Percentiles rank a stretch among this genome's conserved stretches.
Evolutionary conservation across 2,113 vertebrate species (phyloP).

Genomic region (Plecturocebus donacophilus): DNA sequence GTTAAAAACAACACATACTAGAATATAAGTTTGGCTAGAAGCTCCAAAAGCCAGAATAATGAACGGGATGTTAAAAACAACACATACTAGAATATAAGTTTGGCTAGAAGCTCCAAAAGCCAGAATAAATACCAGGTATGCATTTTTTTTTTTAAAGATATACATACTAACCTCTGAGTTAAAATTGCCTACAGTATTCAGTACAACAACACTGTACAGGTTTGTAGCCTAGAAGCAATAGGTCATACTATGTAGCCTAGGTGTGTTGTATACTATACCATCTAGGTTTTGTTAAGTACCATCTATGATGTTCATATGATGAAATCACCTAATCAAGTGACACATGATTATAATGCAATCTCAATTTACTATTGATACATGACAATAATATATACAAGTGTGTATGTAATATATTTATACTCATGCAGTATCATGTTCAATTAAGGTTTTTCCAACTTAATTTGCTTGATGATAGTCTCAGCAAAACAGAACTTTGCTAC

Average conservation of each 20-base stretch:
- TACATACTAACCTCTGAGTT: neutral
- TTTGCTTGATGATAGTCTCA: neutral
- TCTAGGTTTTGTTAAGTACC: neutral
- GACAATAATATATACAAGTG: neutral
- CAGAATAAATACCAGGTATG: too few species aligned
- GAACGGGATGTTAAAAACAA: too few species aligned
- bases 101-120: neutral
- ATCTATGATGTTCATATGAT: neutral
- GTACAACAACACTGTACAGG: neutral
- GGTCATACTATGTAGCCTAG: neutral
- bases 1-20: too few species aligned
- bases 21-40: too few species aligned
- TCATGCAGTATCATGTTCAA: neutral
- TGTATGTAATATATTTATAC: neutral
- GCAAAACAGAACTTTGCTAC: neutral
- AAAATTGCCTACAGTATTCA: neutral
- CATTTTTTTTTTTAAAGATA: too few species aligned
- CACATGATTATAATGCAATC: neutral
- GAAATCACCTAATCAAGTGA: neutral
- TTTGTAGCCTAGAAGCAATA: neutral
- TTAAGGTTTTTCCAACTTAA: conserved; percentile 32
- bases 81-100: neutral
- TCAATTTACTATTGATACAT: neutral
- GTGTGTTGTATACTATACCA: neutral
- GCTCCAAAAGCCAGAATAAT: too few species aligned